Conservation (phyloP, 1,140 invertebrate species). For the Spodoptera litura region DNA sequence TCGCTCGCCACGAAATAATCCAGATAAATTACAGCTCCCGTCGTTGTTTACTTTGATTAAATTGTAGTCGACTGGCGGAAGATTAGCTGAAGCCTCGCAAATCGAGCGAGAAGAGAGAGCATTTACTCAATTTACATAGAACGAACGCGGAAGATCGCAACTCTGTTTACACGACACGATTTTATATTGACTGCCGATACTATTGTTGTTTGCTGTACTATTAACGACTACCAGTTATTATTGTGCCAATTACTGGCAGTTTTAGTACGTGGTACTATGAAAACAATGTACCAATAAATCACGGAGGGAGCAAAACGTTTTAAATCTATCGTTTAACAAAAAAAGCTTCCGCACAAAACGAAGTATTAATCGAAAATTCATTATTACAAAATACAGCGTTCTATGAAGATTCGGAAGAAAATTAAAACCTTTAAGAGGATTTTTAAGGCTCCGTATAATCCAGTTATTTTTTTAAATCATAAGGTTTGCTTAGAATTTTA, state of each 20-base stretch:
- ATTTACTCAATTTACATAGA: conserved; percentile 84
- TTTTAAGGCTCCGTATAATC: conserved; percentile 52
- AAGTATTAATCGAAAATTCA: conserved; percentile 50
- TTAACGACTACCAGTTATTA: conserved; percentile 24
- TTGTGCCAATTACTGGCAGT: not conserved
- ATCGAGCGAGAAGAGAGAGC: conserved; percentile 81
- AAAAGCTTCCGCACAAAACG: conserved; percentile 20
- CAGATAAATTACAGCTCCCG: conserved; percentile 83
- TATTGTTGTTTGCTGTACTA: conserved; percentile 26
- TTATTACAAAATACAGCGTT: conserved; percentile 50
- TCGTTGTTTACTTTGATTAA: conserved; percentile 86
- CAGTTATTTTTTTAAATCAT: conserved; percentile 51
- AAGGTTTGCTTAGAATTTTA: conserved; percentile 46
- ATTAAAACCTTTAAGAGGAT: conserved; percentile 54
- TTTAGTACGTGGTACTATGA: not conserved
- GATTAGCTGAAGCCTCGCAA: conserved; percentile 84
- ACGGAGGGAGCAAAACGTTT: not conserved
- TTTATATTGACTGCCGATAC: conserved; percentile 56
- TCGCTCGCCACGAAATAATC: conserved; percentile 83
- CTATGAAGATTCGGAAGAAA: conserved; percentile 47
- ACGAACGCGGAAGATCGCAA: conserved; percentile 76
- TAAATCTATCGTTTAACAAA: conserved; percentile 18
- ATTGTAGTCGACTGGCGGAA: conserved; percentile 84
- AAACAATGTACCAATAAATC: not conserved
- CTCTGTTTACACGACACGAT: conserved; percentile 73